Evolutionary conservation across 2,888 invertebrate genomes (phyloP), one percentile per base, ranked within the genome.

Genomic region (Pheosia tremula): DNA sequence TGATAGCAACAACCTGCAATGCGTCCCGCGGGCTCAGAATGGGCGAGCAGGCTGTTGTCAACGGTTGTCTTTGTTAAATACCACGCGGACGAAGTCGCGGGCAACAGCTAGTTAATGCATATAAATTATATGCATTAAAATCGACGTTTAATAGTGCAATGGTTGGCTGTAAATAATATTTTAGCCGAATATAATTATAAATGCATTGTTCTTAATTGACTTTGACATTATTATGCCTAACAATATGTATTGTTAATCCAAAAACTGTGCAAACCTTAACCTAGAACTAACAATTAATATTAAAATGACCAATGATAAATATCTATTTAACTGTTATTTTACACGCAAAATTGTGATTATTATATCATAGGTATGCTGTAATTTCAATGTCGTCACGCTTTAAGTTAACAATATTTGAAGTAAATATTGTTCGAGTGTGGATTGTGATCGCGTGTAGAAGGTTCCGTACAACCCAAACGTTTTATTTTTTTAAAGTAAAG

Each of bases 151-250:
- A n/a, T n/a, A n/a, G n/a, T n/a, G n/a, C n/a, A n/a, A n/a, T n/a
- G 47, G 5, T n/a, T 47, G n/a, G 47, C 47, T n/a, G 11, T 47
- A 47, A 47, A 47, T 47, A n/a, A n/a, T 47, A 47, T 4, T 47
- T 47, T n/a, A 47, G n/a, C 11, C 10, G 11, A 47, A 47, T n/a
- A 47, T 47, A 47, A 47, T 47, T 47, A 47, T 47, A 50, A 50
- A 7, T 50, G 8, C 3, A 50, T 50, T 50, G 50, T 50, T 50
- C 50, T 50, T 9, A 47, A 50, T 13, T 50, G 50, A 50, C 50
- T 11, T 53, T 53, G 53, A 53, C 53, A 37, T 10, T 11, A 50
- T 13, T 37, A 53, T 53, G 53, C 36, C 53, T 37, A 53, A 37
- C 10, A 37, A 11, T 11, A 10, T 53, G 38, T 50, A 50, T 50